Evolutionary conservation across 2,113 vertebrate species (phyloP).

Genomic region (Pyrgilauda ruficollis): DNA sequence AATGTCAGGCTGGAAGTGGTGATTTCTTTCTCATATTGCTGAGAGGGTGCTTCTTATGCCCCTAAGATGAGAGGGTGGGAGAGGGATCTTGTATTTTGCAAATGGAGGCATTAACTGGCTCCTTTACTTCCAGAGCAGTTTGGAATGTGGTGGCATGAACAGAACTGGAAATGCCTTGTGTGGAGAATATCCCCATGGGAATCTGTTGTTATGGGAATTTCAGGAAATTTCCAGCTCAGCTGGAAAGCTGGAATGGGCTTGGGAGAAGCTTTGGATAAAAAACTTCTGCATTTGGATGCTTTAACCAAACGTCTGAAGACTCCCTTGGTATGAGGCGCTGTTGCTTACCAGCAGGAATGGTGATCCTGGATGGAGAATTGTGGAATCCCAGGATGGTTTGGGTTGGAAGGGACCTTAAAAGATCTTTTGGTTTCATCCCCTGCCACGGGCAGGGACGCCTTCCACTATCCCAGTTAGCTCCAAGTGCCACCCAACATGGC

Average conservation of each 20-base stretch:
- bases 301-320: not conserved
- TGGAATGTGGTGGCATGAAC: rapidly evolving
- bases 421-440: no score
- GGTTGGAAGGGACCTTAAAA: not conserved
- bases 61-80: rapidly evolving
- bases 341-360: not conserved
- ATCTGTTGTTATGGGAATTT: not conserved
- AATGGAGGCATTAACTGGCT: not conserved
- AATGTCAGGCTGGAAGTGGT: not conserved
- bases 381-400: not conserved
- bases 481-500: rapidly evolving
- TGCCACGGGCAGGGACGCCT: not conserved
- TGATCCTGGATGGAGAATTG: not conserved
- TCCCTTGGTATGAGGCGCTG: not conserved
- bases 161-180: not conserved
- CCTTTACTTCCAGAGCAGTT: not conserved
- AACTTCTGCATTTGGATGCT: not conserved
- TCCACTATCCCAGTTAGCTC: not conserved
- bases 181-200: not conserved
- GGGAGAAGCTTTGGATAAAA: not conserved
- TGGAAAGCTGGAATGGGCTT: not conserved
- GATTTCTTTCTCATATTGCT: not conserved
- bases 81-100: not conserved
- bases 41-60: not conserved
- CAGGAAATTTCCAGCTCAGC: not conserved